These are phyloP conservation scores for Apocrypta bakeri DNA, from an alignment of 1,140 invertebrate genomes.

Conservation along the genomic window DNA sequence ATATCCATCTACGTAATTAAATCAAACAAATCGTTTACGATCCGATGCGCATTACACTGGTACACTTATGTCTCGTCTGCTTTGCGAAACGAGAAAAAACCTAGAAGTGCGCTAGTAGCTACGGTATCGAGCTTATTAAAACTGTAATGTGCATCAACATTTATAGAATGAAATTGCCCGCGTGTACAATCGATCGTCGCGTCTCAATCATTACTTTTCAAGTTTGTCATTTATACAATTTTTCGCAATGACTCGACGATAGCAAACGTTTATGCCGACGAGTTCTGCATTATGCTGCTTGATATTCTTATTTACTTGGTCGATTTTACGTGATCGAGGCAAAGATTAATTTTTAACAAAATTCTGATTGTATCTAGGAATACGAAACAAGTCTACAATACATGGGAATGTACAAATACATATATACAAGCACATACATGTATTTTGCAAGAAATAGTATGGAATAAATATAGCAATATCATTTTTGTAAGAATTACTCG, in stretches of 20 bases:
- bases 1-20: neutral
- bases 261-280: too few relatives aligned
- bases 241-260: too few relatives aligned
- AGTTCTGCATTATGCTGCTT: too few relatives aligned
- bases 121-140: slow-evolving; percentile 14
- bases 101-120: slow-evolving; percentile 10
- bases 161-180: neutral
- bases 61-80: slow-evolving; percentile 24
- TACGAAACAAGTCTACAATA: too few relatives aligned
- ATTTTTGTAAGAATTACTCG: too few relatives aligned
- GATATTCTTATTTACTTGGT: too few relatives aligned
- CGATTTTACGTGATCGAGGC: neutral
- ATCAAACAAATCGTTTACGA: slow-evolving; percentile 26
- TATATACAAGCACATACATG: too few relatives aligned
- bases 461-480: too few relatives aligned
- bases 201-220: too few relatives aligned
- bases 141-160: neutral
- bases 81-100: neutral
- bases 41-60: slow-evolving; percentile 6
- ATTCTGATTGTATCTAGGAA: neutral
- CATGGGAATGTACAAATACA: too few relatives aligned
- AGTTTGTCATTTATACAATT: too few relatives aligned
- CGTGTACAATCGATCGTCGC: neutral
- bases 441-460: too few relatives aligned
- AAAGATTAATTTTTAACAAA: neutral